phyloP scores from a whole-genome alignment of 2,113 vertebrate genomes.

The Nesoenas mayeri region DNA sequence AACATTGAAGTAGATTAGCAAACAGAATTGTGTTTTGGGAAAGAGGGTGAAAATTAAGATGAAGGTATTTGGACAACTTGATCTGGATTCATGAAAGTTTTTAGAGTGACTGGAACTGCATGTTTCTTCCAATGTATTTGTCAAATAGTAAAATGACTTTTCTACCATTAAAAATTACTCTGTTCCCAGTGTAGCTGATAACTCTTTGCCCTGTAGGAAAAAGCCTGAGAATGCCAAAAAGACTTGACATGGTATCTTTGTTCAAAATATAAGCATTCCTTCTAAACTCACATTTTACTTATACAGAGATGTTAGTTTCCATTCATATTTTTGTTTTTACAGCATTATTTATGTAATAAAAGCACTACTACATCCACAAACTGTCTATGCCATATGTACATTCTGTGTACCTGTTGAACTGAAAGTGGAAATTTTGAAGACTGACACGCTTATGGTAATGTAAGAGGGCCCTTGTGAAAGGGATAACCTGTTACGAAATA shows the following conservation, averaged over 20 bases:
- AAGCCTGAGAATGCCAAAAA: background rate
- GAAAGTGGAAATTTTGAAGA: background rate
- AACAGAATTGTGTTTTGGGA: fast-evolving
- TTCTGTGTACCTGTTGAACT: background rate
- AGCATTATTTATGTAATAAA: background rate
- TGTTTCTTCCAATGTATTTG: background rate
- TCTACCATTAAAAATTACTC: background rate
- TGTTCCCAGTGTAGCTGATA: background rate
- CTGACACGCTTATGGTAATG: background rate
- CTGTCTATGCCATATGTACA: fast-evolving
- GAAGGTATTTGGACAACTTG: background rate
- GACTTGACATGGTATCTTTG: background rate
- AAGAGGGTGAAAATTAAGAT: background rate
- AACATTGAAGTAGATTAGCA: background rate
- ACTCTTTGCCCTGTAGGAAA: background rate
- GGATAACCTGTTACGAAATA: background rate
- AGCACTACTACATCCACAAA: background rate
- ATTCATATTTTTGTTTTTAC: background rate
- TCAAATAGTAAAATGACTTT: background rate
- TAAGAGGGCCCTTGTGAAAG: background rate
- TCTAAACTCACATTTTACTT: background rate
- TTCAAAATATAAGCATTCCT: background rate
- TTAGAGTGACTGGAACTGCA: background rate
- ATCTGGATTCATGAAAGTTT: background rate
- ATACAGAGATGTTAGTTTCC: background rate